phyloP scores from a whole-genome alignment of 2,797 vertebrate species.

The Heliangelus exortis region DNA sequence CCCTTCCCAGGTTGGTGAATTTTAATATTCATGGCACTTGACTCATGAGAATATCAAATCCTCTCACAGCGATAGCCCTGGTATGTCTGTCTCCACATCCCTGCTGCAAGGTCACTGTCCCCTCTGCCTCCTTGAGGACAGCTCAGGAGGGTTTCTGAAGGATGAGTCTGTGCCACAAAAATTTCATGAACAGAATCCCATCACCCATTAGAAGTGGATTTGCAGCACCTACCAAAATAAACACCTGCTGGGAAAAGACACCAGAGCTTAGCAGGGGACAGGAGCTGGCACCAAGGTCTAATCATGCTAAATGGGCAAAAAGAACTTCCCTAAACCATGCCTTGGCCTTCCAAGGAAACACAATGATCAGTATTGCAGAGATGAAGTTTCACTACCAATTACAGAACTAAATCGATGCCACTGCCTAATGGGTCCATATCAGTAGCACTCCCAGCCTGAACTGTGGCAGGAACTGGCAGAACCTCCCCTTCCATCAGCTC shows the following conservation, averaged over 20 bases:
- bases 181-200: neutral
- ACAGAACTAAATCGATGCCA: neutral
- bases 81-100: accelerated
- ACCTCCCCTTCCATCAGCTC: neutral
- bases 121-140: neutral
- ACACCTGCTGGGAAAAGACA: neutral
- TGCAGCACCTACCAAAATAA: neutral
- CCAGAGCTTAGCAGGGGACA: neutral
- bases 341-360: neutral
- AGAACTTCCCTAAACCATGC: neutral
- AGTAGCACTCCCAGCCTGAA: neutral
- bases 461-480: accelerated
- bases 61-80: neutral
- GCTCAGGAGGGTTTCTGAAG: neutral
- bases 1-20: neutral
- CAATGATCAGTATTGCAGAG: accelerated
- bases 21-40: neutral
- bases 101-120: neutral
- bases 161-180: neutral
- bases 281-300: neutral
- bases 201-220: neutral
- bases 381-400: neutral
- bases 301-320: neutral
- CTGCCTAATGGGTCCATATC: neutral
- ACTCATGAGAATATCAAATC: neutral